Base-by-base conservation (phyloP, 2,888 invertebrate genomes). In the Lordiphosa fenestrarum region DNA sequence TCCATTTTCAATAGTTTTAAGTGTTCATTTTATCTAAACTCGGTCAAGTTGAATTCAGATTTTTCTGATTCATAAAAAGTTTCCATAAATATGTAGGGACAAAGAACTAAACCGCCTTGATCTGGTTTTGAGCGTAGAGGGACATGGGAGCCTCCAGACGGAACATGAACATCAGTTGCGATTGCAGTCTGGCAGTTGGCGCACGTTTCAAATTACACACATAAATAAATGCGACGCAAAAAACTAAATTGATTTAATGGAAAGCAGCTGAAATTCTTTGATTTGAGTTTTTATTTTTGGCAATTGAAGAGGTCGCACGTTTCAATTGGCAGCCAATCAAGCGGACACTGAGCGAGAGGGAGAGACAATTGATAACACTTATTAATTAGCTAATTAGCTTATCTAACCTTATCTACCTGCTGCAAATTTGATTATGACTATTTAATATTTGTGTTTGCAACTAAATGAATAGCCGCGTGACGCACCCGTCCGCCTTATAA, bases 201-300 rank as follows among this genome's bases (percentile, higher is more conserved):
- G 41, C 68, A 53, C 71, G 81, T 64, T 70, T 83, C 57, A 41
- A 61, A 53, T 77, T 73, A 61, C 77, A 64, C 53, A 62, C 67
- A 62, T 66, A 54, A 78, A 63, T 66, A 72, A 80, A 62, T 70
- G 64, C 70, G 83, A 54, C 66, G 63, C 62, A 30, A 83, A 55
- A 56, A 80, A 69, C 52, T 67, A 78, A 80, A 84, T 80, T 80
- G 84, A 75, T 73, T 78, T 73, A 58, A 80, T 46, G 38, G 42
- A 39, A 44, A 42, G 33, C 25, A n/a, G 21, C 10, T 12, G 25
- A 13, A 42, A 25, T 39, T 19, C 7, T 39, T 13, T 38, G 19
- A 19, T 19, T 39, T 39, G 10, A 19, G 39, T 10, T 9, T 15
- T 15, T 21, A 40, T 40, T 84, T 80, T 81, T 59, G 80, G 80